Conservation (phyloP, 2,888 invertebrate genomes). For the Papilio protenor region DNA sequence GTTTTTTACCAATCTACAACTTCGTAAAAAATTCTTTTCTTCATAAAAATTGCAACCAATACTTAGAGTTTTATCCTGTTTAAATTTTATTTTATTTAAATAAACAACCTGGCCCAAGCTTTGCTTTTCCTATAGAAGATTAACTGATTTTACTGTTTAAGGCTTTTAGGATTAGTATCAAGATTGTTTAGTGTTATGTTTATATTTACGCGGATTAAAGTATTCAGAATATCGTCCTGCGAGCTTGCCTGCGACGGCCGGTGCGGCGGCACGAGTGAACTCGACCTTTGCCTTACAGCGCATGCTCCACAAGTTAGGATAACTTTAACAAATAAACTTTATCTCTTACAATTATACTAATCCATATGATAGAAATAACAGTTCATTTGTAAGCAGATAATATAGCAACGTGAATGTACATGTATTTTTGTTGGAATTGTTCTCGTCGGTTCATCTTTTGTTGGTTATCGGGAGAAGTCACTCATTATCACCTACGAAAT, state of each 20-base stretch:
- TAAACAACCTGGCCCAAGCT: neutral
- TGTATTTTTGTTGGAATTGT: neutral
- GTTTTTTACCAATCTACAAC: neutral
- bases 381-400: neutral
- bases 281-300: neutral
- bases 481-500: too few relatives aligned
- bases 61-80: neutral
- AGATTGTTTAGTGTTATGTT: neutral
- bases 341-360: slow-evolving; percentile 1
- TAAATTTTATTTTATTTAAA: too few relatives aligned
- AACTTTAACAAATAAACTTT: slow-evolving; percentile 16
- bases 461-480: too few relatives aligned
- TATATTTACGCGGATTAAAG: neutral
- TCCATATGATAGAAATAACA: slow-evolving; percentile 1
- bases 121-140: neutral
- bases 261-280: neutral
- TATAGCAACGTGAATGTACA: neutral
- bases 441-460: neutral
- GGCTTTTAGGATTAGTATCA: neutral
- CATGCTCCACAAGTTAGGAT: neutral
- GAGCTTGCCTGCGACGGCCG: neutral
- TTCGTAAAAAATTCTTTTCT: neutral
- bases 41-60: neutral
- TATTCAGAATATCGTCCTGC: neutral
- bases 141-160: neutral